phyloP scores from a whole-genome alignment of 2,888 invertebrate genomes.

The Tuta absoluta region DNA sequence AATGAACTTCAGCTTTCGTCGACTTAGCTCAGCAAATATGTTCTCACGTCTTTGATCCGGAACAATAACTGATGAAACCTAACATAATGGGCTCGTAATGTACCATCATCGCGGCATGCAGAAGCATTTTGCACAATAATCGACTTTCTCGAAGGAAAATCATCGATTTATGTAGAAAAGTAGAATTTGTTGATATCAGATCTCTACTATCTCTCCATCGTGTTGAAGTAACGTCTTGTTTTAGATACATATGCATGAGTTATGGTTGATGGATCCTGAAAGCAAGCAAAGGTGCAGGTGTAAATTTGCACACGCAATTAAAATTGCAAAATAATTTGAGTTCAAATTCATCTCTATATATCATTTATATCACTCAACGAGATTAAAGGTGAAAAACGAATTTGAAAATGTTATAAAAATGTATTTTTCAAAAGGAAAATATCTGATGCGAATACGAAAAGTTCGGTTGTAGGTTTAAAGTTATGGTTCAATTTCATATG shows the following conservation, averaged over 20 bases:
- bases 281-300: slow-evolving; percentile 10
- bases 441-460: too few relatives aligned
- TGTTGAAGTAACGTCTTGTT: background rate
- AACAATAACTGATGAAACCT: slow-evolving; percentile 48
- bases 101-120: slow-evolving; percentile 21
- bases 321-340: background rate
- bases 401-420: too few relatives aligned
- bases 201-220: background rate
- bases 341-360: too few relatives aligned
- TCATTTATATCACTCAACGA: too few relatives aligned
- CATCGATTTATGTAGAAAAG: slow-evolving; percentile 21
- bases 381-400: too few relatives aligned
- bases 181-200: background rate
- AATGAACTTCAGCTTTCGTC: slow-evolving; percentile 13
- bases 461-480: too few relatives aligned
- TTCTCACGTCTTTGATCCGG: slow-evolving; percentile 34
- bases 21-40: slow-evolving; percentile 9
- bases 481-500: too few relatives aligned
- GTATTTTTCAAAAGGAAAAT: too few relatives aligned
- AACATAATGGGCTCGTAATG: slow-evolving; percentile 27
- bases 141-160: slow-evolving; percentile 31
- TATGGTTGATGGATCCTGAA: slow-evolving; percentile 8
- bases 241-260: background rate
- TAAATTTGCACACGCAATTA: too few relatives aligned
- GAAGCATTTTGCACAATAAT: slow-evolving; percentile 15